phyloP scores from a whole-genome alignment of 1,140 invertebrate species.

The Akabosia matsudoensis region DNA sequence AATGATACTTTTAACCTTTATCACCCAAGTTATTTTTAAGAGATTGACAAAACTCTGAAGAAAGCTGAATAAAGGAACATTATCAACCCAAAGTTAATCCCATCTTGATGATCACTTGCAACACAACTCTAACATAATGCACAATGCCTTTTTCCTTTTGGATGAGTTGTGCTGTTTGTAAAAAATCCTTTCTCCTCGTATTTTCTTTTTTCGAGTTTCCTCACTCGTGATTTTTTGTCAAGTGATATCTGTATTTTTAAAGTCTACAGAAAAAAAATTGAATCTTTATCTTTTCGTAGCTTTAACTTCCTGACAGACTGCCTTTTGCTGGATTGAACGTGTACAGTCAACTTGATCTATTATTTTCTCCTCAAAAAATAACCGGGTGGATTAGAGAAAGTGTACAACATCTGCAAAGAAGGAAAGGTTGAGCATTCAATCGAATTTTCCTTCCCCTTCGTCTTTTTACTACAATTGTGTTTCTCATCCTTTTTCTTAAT shows the following conservation, averaged over 20 bases:
- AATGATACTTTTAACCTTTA: too few relatives aligned
- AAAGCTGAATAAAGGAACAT: too few relatives aligned
- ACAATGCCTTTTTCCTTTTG: too few relatives aligned
- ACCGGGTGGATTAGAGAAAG: neutral
- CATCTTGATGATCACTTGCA: too few relatives aligned
- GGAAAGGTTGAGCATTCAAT: slow-evolving; percentile 6
- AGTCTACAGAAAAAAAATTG: neutral
- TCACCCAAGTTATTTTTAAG: too few relatives aligned
- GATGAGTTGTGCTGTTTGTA: neutral
- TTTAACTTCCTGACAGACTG: neutral
- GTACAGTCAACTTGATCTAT: neutral
- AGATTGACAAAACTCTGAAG: too few relatives aligned
- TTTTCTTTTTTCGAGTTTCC: neutral
- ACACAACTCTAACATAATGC: too few relatives aligned
- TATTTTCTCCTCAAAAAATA: too few relatives aligned
- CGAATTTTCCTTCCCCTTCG: neutral
- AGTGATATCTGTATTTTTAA: slow-evolving; percentile 6
- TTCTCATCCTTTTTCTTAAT: neutral
- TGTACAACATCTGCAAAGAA: neutral
- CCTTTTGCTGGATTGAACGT: neutral
- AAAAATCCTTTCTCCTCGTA: neutral
- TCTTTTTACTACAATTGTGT: neutral
- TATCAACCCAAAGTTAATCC: too few relatives aligned
- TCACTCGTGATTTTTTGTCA: neutral
- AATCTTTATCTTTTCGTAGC: neutral